Conservation (phyloP, 2,797 vertebrate genomes). For the Aldrovandia affinis region DNA sequence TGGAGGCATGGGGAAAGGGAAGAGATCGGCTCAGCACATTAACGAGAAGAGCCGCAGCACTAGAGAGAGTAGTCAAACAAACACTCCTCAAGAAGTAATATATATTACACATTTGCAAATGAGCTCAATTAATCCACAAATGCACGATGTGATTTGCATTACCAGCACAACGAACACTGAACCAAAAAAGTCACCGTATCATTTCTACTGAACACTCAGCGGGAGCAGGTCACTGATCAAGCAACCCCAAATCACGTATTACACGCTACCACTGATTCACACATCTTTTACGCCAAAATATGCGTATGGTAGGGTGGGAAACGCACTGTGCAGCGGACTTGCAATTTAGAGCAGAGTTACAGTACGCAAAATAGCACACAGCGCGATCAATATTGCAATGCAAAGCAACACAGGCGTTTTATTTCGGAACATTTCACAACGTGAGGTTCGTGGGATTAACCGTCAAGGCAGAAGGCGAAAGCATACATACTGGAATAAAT, state of each 20-base stretch:
- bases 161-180: not conserved
- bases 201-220: not conserved
- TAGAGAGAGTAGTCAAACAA: not conserved
- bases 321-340: constrained; percentile 1
- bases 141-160: not conserved
- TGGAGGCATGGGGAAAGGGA: constrained; percentile 26
- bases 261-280: constrained; percentile 13
- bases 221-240: constrained; percentile 26
- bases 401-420: not conserved
- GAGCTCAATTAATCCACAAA: constrained; percentile 6
- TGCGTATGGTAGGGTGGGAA: not conserved
- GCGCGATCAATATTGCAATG: constrained; percentile 13
- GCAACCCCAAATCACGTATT: constrained; percentile 8
- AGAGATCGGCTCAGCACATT: constrained; percentile 17
- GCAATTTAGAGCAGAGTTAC: not conserved
- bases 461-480: not conserved
- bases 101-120: not conserved
- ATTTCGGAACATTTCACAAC: not conserved
- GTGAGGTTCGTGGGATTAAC: not conserved
- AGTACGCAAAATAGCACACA: not conserved
- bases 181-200: not conserved
- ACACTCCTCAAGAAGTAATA: not conserved
- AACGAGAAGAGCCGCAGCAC: not conserved
- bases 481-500: not conserved
- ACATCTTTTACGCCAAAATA: constrained; percentile 13